These are phyloP conservation scores for Gymnodraco acuticeps DNA, from an alignment of 2,797 vertebrate genomes.

Conservation along the genomic window DNA sequence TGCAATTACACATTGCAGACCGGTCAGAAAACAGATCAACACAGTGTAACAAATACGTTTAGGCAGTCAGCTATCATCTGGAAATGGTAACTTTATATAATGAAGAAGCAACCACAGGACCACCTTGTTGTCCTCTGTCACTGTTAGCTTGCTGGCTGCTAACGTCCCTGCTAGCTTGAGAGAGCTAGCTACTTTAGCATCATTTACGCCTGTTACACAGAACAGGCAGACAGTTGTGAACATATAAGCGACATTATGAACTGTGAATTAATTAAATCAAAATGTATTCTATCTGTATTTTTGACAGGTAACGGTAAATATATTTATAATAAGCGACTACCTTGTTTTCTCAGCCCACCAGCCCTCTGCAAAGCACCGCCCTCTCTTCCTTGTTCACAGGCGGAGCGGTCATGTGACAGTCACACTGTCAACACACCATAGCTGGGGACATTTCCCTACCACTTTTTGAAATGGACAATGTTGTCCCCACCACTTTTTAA, in stretches of 20 bases:
- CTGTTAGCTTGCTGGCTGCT: constrained; percentile 46
- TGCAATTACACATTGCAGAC: not conserved
- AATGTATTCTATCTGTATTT: accelerated
- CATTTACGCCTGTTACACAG: not conserved
- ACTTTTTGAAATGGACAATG: no score
- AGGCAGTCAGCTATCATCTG: not conserved
- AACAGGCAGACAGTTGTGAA: accelerated
- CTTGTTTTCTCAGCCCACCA: constrained; percentile 56
- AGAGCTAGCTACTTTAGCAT: constrained; percentile 41
- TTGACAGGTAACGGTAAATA: not conserved
- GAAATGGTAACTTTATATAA: not conserved
- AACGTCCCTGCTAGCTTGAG: constrained; percentile 29
- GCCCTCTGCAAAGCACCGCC: constrained; percentile 46
- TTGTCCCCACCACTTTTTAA: no score
- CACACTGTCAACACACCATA: not conserved
- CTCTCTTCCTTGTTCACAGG: constrained; percentile 64
- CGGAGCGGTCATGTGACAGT: constrained; percentile 60
- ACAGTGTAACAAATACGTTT: not conserved
- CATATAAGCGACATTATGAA: not conserved
- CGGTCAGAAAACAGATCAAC: not conserved
- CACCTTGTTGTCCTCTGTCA: constrained; percentile 10
- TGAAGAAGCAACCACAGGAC: not conserved
- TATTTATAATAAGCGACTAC: constrained; percentile 20
- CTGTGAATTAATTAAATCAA: accelerated
- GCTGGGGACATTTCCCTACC: no score